Evolutionary conservation across 2,797 vertebrate species (phyloP), one percentile per base, ranked within the genome.

Genomic region (Halcyon chelicuti): DNA sequence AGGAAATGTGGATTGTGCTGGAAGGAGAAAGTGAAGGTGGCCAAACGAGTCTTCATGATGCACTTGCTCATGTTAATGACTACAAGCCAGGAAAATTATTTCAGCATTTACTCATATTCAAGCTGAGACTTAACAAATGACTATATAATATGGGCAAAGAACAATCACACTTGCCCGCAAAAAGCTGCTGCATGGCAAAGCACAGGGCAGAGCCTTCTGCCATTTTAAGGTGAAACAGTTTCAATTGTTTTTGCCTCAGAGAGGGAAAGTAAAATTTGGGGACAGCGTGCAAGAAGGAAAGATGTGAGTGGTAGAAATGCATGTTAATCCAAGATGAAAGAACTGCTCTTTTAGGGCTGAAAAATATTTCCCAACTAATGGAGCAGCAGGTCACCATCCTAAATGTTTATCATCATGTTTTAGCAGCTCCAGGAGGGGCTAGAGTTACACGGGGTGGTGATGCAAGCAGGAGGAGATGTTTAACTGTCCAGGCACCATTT

Each of bases 371-470:
- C 18, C 44, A 65, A 6, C 29, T 67, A 49, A 49, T 14, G 25
- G 21, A 51, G 74, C 49, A 78, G 66, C 52, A 57, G 4, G 26
- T 49, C 37, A 22, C 11, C 5, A 2, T 71, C 58, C n/a, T 54
- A 18, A 15, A 3, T 13, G 22, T 35, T 57, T 54, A n/a, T 58
- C 26, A 3, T 65, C 1, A 0, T 9, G 19, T 37, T 61, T 67
- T 86, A 61, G 49, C 68, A 80, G 65, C 37, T 86, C 33, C 49
- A 71, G 73, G 49, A 68, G 9, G 33, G n/a, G 13, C 51, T 79
- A 1, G 52, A 75, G 49, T 35, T 51, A n/a, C 49, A 22, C 29
- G 44, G 60, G 28, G 22, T 22, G 28, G 23, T 25, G 70, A 54
- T 17, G 57, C 35, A 49, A 29, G 54, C 12, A 46, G 70, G 79